These are phyloP conservation scores for Microtus ochrogaster DNA, from an alignment of 2,113 vertebrate genomes.

Conservation along the genomic window DNA sequence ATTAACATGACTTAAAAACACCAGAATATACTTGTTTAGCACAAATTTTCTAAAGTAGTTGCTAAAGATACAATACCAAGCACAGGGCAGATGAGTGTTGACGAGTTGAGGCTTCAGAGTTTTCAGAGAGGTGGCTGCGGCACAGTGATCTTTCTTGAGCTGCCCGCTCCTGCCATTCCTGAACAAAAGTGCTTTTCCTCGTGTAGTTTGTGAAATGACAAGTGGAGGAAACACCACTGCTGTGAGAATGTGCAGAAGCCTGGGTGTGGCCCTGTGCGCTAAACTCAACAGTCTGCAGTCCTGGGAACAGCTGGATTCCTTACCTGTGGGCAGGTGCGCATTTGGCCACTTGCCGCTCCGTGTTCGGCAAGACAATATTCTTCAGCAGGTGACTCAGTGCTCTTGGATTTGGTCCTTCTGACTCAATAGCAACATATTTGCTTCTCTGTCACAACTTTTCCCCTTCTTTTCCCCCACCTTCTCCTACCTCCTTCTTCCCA, in stretches of 20 bases:
- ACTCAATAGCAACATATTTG: conserved; percentile 63
- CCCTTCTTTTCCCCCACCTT: not conserved
- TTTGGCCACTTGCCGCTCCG: conserved; percentile 69
- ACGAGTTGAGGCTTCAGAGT: not conserved
- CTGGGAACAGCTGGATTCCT: conserved; percentile 65
- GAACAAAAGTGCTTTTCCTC: not conserved
- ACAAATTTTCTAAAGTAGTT: not conserved
- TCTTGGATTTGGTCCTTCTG: conserved; percentile 57
- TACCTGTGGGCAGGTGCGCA: conserved; percentile 58
- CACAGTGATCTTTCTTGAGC: not conserved
- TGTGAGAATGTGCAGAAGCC: conserved; percentile 17
- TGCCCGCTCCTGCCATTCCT: not conserved
- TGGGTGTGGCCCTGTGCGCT: conserved; percentile 16
- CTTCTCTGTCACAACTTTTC: conserved; percentile 49
- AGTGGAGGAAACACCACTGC: conserved; percentile 1
- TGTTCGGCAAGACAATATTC: conserved; percentile 15
- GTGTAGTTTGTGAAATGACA: not conserved
- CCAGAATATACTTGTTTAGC: not conserved
- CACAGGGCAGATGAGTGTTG: not conserved
- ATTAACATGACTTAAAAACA: not conserved
- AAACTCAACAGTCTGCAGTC: conserved; percentile 27
- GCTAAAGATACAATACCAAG: not conserved
- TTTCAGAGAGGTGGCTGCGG: not conserved
- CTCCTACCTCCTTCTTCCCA: not conserved
- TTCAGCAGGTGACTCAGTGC: conserved; percentile 64